These are phyloP conservation scores for Sinentomon sp. DNA, from an alignment of 2,888 invertebrate species.

Conservation along the genomic window DNA sequence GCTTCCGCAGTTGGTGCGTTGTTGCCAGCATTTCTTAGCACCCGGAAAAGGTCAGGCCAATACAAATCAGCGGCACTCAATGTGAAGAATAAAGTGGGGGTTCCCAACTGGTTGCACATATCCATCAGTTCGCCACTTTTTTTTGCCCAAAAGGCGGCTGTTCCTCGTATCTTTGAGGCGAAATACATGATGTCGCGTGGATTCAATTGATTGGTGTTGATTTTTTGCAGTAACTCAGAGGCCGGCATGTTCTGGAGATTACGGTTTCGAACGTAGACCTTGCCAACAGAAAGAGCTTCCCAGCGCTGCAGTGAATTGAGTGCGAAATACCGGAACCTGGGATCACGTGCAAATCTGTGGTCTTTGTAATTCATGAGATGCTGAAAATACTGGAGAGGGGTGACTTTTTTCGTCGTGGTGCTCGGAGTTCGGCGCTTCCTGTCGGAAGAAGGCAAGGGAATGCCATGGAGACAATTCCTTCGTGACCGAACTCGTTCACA, in stretches of 20 bases:
- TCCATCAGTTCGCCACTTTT: slow-evolving; percentile 6
- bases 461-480: too few relatives aligned
- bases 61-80: slow-evolving; percentile 12
- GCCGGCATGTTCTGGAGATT: too few relatives aligned
- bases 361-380: too few relatives aligned
- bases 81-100: slow-evolving; percentile 12
- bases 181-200: slow-evolving; percentile 8
- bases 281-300: too few relatives aligned
- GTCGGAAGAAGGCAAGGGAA: slow-evolving; percentile 9
- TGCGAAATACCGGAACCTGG: too few relatives aligned
- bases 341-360: too few relatives aligned
- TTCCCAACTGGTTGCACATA: slow-evolving; percentile 10
- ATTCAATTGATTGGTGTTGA: slow-evolving; percentile 5
- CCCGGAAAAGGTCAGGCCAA: slow-evolving; percentile 10
- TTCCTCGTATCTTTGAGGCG: slow-evolving; percentile 8
- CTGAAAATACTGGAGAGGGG: too few relatives aligned
- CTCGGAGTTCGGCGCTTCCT: slow-evolving; percentile 7
- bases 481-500: too few relatives aligned
- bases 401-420: slow-evolving; percentile 2
- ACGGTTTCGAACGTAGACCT: too few relatives aligned
- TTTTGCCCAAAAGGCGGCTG: slow-evolving; percentile 8
- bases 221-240: slow-evolving; percentile 1
- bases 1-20: not conserved
- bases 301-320: too few relatives aligned
- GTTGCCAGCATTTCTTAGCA: too few relatives aligned